phyloP scores from a whole-genome alignment of 2,797 vertebrate species.

The Halcyon badia region DNA sequence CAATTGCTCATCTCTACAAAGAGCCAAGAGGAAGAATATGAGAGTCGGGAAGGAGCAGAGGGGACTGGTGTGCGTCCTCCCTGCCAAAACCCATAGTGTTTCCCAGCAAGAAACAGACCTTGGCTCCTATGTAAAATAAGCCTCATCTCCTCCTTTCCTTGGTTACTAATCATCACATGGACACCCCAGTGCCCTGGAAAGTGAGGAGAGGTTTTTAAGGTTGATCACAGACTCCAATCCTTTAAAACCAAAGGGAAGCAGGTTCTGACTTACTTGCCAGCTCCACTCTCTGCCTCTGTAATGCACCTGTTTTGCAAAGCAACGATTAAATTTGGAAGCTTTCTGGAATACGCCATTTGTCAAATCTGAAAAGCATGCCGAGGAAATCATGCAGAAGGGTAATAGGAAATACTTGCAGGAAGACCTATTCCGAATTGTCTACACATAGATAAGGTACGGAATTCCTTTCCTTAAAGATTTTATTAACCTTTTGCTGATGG shows the following conservation, averaged over 20 bases:
- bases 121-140: background rate
- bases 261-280: background rate
- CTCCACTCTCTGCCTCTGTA: background rate
- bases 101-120: background rate
- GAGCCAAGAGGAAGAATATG: background rate
- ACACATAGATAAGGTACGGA: constrained; percentile 65
- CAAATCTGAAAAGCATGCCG: background rate
- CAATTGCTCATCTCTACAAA: background rate
- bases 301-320: background rate
- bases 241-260: background rate
- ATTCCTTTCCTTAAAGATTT: constrained; percentile 74
- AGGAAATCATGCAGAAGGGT: constrained; percentile 2
- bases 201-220: background rate
- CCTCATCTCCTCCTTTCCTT: background rate
- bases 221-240: background rate
- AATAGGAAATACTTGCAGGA: constrained; percentile 37
- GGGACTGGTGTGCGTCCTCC: fast-evolving
- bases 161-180: background rate
- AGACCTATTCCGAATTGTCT: constrained; percentile 56
- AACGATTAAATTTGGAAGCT: background rate
- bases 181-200: background rate
- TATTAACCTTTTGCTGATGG: constrained; percentile 82
- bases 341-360: background rate
- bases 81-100: background rate
- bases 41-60: background rate